Evolutionary conservation across 92 coral and sea anemone species (phyloP).

Genomic region (Pocillopora meandrina): DNA sequence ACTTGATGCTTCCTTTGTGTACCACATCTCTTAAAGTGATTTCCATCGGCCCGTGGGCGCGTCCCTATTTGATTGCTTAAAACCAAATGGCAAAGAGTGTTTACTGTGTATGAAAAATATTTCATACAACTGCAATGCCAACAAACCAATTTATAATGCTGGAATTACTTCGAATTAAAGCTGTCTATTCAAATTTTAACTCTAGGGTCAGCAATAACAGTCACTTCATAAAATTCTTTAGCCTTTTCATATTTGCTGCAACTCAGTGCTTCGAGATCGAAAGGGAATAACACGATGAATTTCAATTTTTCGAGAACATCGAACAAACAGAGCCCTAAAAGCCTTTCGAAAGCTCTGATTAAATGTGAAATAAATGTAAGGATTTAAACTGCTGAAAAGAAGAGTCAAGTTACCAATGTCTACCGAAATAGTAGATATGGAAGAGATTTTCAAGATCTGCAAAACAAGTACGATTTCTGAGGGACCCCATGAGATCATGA

Average conservation of each 20-base stretch:
- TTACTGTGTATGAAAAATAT: no score
- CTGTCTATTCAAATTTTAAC: no score
- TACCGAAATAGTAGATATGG: neutral
- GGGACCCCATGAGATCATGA: neutral
- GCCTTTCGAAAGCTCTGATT: neutral
- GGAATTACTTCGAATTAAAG: no score
- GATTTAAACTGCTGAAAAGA: slow-evolving; percentile 1
- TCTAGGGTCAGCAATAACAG: no score
- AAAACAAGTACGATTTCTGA: neutral
- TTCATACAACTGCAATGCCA: no score
- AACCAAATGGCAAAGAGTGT: no score
- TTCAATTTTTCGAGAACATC: neutral
- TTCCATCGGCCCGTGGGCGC: no score
- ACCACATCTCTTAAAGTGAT: no score
- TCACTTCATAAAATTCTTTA: no score
- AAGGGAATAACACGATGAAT: neutral
- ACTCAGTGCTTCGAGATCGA: slow-evolving; percentile 2
- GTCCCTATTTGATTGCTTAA: no score
- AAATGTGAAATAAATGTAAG: slow-evolving; percentile 8
- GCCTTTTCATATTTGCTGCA: neutral
- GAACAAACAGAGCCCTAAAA: neutral
- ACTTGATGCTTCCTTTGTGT: no score
- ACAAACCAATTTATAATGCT: no score
- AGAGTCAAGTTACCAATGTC: neutral
- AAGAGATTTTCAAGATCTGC: neutral